Evolutionary conservation across 2,797 vertebrate species (phyloP), one percentile per base, ranked within the genome.

Genomic region (Argentina silus): DNA sequence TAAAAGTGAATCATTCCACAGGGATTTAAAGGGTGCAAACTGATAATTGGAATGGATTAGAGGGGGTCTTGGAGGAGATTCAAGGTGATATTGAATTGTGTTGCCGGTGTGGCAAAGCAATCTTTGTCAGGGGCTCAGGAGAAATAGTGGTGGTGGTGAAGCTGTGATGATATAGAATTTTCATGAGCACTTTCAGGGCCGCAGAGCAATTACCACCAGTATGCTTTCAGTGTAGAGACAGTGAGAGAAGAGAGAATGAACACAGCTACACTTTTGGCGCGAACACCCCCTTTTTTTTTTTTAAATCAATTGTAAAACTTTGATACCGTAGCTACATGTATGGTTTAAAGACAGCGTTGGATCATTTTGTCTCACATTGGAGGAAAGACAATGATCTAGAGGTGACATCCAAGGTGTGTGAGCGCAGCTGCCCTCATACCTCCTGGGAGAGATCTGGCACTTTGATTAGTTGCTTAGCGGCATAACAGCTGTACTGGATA

Each of bases 111-210:
- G 72, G 70, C 74, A 83, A 81, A 86, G 78, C 79, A 81, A 84
- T 90, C 86, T 84, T 77, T 88, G 86, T 84, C 83, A 87, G 78
- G 74, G 72, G 67, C 81, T 85, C 78, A 45, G n/a, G 79, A 86
- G 81, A 76, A 87, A 87, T 78, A 75, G 68, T 76, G 74, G 80
- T 27, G 7, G 68, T 70, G 80, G 74, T 51, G 70, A 78, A 85
- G 85, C 84, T 79, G 75, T 73, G 82, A 78, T 75, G 78, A 75
- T 81, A 86, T 83, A 86, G 86, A 87, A 86, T 86, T 89, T 88
- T 87, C 75, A 87, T 81, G 77, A 83, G 75, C 71, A 73, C 75
- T 65, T 78, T 83, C 57, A 76, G 69, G 72, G 74, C 78, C 78
- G 79, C 67, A 71, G 47, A 71, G 78, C 82, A 88, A 90, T 88